Percentiles rank a stretch among this genome's conserved stretches.
These are phyloP conservation scores for Penaeus chinensis DNA, from an alignment of 1,140 invertebrate genomes.

Conservation along the genomic window DNA sequence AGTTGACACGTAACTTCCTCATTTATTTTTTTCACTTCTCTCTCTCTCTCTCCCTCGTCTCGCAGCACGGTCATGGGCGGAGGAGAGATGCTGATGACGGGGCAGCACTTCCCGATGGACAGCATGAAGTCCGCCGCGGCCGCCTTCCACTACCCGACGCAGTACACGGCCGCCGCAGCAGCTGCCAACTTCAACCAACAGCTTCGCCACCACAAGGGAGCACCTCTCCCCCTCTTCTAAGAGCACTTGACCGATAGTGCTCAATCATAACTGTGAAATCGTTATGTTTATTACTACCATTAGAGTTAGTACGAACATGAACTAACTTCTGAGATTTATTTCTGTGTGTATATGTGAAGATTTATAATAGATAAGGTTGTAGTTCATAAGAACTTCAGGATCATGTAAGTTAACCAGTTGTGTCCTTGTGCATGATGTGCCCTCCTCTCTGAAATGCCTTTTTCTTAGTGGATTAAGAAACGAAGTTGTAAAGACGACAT, in stretches of 20 bases:
- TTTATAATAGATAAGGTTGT: no score
- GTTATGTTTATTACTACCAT: constrained; percentile 1
- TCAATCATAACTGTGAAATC: neutral
- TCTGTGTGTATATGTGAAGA: no score
- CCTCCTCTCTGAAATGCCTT: no score
- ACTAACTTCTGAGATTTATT: no score
- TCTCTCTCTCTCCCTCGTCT: neutral
- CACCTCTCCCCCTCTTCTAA: constrained; percentile 49
- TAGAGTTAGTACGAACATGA: no score
- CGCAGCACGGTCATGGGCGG: constrained; percentile 53
- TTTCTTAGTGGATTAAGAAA: no score
- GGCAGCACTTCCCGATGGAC: constrained; percentile 56
- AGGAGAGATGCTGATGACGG: constrained; percentile 49
- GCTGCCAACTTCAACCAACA: constrained; percentile 59
- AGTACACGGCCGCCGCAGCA: constrained; percentile 55
- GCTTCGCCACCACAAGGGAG: constrained; percentile 55
- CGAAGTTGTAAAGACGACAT: no score
- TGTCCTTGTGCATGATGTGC: no score
- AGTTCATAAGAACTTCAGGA: no score
- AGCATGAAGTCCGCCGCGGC: constrained; percentile 47
- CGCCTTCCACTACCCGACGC: constrained; percentile 56
- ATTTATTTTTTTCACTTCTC: neutral
- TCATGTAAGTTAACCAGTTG: no score
- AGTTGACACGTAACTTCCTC: neutral
- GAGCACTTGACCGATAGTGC: neutral